These are phyloP conservation scores for Branchinecta lindahli DNA, from an alignment of 1,140 invertebrate genomes.

Conservation along the genomic window DNA sequence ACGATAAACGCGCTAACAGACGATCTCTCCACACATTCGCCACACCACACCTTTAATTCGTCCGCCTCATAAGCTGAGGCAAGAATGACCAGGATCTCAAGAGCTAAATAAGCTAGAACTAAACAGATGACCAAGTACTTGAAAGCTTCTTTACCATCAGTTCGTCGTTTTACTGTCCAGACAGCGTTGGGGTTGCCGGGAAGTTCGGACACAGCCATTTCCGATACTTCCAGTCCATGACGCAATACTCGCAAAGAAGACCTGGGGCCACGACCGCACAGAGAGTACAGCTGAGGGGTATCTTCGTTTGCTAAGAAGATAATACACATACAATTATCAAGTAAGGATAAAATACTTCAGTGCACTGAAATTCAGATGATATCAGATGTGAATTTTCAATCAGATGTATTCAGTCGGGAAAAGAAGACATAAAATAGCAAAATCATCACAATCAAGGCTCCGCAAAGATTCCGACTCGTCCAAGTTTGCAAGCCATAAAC, in stretches of 20 bases:
- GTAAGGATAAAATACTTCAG: constrained; percentile 10
- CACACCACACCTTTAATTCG: too few species aligned
- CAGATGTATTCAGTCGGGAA: constrained; percentile 3
- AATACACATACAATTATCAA: constrained; percentile 31
- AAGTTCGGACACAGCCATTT: constrained; percentile 98
- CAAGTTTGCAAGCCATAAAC: too few species aligned
- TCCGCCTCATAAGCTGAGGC: too few species aligned
- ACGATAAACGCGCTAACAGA: too few species aligned
- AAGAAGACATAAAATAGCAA: constrained; percentile 1
- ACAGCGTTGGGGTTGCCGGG: constrained; percentile 99
- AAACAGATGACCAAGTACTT: too few species aligned
- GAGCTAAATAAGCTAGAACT: too few species aligned
- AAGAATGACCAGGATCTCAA: too few species aligned
- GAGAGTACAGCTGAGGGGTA: constrained; percentile 90
- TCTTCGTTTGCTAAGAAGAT: constrained; percentile 76
- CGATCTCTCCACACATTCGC: too few species aligned
- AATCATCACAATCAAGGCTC: too few species aligned
- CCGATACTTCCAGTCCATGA: constrained; percentile 92
- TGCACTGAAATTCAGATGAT: not conserved
- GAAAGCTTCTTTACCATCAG: constrained; percentile 57
- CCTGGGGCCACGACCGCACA: constrained; percentile 85
- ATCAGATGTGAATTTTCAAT: constrained; percentile 7
- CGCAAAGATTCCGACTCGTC: too few species aligned
- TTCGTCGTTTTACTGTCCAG: constrained; percentile 93
- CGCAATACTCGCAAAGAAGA: constrained; percentile 82